Percentiles rank a stretch among this genome's conserved stretches.
Evolutionary conservation across 2,113 vertebrate species (phyloP).

Genomic region (Mesitornis unicolor): DNA sequence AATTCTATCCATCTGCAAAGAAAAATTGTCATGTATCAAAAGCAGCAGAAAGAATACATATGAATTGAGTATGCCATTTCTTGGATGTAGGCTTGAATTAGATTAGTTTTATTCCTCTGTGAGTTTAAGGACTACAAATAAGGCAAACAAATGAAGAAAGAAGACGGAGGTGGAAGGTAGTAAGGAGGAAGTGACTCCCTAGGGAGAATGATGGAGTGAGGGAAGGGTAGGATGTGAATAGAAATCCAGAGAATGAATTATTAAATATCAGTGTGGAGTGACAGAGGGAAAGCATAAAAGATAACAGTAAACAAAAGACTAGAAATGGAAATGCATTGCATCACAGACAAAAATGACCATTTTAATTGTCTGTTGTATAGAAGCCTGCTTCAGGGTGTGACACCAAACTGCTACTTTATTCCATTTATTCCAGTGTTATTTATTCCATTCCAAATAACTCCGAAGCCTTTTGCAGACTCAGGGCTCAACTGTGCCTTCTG

Average conservation of each 20-base stretch:
- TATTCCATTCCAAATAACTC: background rate
- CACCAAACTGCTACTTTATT: background rate
- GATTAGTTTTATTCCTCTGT: background rate
- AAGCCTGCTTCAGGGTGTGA: background rate
- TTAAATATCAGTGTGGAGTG: background rate
- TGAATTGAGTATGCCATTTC: background rate
- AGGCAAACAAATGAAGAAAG: background rate
- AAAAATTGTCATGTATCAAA: background rate
- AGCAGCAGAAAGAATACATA: background rate
- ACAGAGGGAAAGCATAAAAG: background rate
- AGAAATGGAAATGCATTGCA: background rate
- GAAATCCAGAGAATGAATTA: background rate
- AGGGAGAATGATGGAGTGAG: background rate
- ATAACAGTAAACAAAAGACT: background rate
- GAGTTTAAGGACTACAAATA: background rate
- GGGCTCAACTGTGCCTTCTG: rapidly evolving
- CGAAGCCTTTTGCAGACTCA: background rate
- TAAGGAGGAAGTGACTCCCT: background rate
- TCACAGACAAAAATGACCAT: background rate
- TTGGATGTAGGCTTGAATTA: background rate
- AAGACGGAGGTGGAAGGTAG: background rate
- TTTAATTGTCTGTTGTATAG: background rate
- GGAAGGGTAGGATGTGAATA: background rate
- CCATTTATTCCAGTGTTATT: too few species aligned
- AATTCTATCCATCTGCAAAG: background rate